Base-by-base conservation (phyloP, 2,888 invertebrate genomes). In the Machimus atricapillus region DNA sequence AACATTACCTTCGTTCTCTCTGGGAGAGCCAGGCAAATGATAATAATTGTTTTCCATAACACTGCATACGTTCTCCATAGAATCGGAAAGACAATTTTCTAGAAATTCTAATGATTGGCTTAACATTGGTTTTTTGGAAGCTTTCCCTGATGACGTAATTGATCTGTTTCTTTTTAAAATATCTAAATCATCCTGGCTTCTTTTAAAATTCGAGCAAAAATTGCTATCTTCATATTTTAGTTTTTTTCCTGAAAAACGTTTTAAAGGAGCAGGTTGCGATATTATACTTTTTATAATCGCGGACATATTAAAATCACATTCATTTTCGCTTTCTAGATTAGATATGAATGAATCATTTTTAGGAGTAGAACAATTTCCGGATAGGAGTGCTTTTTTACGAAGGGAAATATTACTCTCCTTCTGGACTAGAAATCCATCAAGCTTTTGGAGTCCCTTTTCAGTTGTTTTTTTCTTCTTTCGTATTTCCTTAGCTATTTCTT, bases 261-360 rank as follows among this genome's bases (percentile, higher is more conserved):
- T 89, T 5, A 92, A 86, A 82, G 90, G 86, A 19, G 85, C 82
- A 12, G 91, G 89, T 87, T 90, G 90, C 6, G 89, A 90, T 14
- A 94, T 90, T 31, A 95, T 94, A 81, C 92, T 91, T 23, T 94
- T 93, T 16, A 95, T 92, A 87, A 95, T 93, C 56, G 92, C 91
- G 0, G 94, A 94, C 90, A 94, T 91, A 88, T 95, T 92, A 12
- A 92, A 90, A 19, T 92, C 91, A 27, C 91, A 90, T 88, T 93
- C 92, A 74, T 93, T 93, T 1, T 91, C 92, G 34, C 93, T 93
- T 3, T 56, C 56, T 2, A 86, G 37, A 78, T 86, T 58, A 7
- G 56, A 77, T 19, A 56, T 8, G 14, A 66, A 78, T 27, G 56
- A 56, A n/a, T 86, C 77, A 5, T 14, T n/a, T 27, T 91, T 89